phyloP scores from a whole-genome alignment of 2,113 vertebrate genomes.

The Heptranchias perlo region DNA sequence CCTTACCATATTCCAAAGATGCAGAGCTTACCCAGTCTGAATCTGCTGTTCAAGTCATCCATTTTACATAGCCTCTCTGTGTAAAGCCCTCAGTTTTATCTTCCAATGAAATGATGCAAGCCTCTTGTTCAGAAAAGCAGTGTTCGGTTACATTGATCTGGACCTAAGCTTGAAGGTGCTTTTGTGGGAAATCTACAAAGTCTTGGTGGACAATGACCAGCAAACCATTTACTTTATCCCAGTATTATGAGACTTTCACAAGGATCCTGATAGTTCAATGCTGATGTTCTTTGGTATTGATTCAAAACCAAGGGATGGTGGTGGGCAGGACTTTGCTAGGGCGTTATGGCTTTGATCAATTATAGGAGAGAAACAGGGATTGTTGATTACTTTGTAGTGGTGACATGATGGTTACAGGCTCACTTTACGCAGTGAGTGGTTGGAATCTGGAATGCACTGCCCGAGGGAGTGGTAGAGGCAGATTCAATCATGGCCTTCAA shows the following conservation, averaged over 20 bases:
- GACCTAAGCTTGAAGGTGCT: neutral
- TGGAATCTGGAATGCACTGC: too few species aligned
- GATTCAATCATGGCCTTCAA: too few species aligned
- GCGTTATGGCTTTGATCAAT: neutral
- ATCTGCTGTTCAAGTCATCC: neutral
- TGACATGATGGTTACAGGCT: neutral
- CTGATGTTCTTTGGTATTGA: neutral
- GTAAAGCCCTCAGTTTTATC: neutral
- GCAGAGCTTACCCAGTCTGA: neutral
- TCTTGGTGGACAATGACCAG: neutral
- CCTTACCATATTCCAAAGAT: neutral
- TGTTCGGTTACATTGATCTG: neutral
- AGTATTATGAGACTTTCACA: neutral
- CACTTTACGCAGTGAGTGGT: too few species aligned
- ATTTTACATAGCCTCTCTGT: neutral
- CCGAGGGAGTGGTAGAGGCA: too few species aligned
- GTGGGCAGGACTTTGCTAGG: neutral
- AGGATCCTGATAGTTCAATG: neutral
- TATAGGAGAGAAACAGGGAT: neutral
- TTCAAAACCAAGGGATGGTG: neutral
- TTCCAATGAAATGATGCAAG: neutral
- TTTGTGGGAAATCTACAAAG: neutral
- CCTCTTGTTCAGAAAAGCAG: neutral
- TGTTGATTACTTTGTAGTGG: neutral
- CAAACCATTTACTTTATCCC: neutral